phyloP scores from a whole-genome alignment of 2,797 vertebrate species.

The Lerista edwardsae region DNA sequence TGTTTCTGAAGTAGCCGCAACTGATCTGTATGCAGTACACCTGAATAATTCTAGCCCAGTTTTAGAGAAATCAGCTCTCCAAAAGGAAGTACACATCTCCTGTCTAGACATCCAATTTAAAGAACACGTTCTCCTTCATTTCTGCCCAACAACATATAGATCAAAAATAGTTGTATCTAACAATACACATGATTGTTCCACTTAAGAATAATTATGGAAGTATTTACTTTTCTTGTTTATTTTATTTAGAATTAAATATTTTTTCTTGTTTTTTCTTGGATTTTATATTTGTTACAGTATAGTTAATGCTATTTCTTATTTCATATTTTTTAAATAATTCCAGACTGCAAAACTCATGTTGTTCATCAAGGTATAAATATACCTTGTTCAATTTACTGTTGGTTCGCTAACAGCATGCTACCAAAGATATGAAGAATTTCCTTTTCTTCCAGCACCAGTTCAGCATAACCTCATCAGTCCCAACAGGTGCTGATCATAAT shows the following conservation, averaged over 20 bases:
- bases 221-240: constrained; percentile 60
- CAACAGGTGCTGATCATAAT: background rate
- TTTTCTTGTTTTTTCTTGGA: too few species aligned
- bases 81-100: constrained; percentile 56
- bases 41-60: constrained; percentile 51
- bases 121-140: constrained; percentile 42
- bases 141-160: constrained; percentile 56
- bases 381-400: constrained; percentile 39
- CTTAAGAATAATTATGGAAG: constrained; percentile 62
- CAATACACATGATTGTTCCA: constrained; percentile 55
- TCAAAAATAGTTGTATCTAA: constrained; percentile 64
- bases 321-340: constrained; percentile 45
- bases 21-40: constrained; percentile 38
- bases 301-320: constrained; percentile 49
- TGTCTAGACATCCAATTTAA: constrained; percentile 76
- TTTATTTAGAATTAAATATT: too few species aligned
- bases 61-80: constrained; percentile 29
- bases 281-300: constrained; percentile 48
- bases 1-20: constrained; percentile 20
- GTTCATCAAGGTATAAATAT: constrained; percentile 59
- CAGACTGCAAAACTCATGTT: constrained; percentile 38
- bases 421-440: constrained; percentile 32
- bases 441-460: too few species aligned
- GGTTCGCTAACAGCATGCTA: background rate
- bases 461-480: background rate